Base-by-base conservation (phyloP, 2,113 vertebrate genomes). In the Paramisgurnus dabryanus region DNA sequence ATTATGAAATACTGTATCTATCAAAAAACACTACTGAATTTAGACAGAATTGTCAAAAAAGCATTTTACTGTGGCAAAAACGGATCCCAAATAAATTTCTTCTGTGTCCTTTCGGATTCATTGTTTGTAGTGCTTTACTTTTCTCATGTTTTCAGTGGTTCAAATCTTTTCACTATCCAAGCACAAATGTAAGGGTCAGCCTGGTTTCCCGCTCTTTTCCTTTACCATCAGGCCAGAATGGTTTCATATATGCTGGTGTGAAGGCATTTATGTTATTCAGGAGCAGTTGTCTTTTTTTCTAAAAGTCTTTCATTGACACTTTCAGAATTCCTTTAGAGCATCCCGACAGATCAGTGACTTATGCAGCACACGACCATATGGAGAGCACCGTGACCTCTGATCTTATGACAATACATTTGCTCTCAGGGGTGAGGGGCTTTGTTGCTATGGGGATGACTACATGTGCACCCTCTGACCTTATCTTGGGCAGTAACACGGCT, bases 361-460 rank as follows among this genome's bases (percentile, higher is more conserved):
- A 85, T 53, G 80, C 72, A 82, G 80, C 84, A 85, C 84, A 85
- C 84, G 80, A 85, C 84, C 84, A 85, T 85, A 85, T 85, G 84
- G 80, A 50, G 73, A 84, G 82, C 60, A 79, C 75, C 57, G 1
- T 81, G 68, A 81, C 80, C 82, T 86, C 6, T 85, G 80, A 80
- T 79, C 80, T 69, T 70, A 67, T 12, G 70, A 50, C 67, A 70
- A 82, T 82, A 55, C 69, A 65, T 80, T 61, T 77, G 72, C 80
- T 80, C 73, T 85, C 76, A 72, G 69, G 72, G 84, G 77, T 82
- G 80, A 85, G 81, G 84, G 72, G 77, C 41, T 41, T 80, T 53
- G 61, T 82, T 82, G 55, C 84, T 60, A 82, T 80, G 80, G 84
- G 55, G 80, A 85, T 80, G 72, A 82, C 60, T 67, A 67, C 67